Evolutionary conservation across 1,140 invertebrate genomes (phyloP).

Genomic region (Pararge aegeria): DNA sequence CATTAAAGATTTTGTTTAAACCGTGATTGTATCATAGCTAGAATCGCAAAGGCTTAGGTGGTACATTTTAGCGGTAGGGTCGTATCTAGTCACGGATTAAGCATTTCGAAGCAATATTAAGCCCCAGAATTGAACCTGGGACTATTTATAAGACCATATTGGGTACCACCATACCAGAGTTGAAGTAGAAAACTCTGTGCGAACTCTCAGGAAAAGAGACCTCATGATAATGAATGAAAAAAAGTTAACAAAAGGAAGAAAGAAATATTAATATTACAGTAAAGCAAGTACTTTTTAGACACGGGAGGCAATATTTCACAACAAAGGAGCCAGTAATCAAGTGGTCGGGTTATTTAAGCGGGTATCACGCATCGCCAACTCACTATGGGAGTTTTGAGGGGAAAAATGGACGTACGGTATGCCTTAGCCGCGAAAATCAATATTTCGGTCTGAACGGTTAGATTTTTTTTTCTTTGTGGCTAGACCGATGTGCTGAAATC

Average conservation of each 20-base stretch:
- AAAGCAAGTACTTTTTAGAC: constrained; percentile 15
- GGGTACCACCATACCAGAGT: no score
- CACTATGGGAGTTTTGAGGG: constrained; percentile 15
- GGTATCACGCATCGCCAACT: constrained; percentile 21
- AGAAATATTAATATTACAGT: constrained; percentile 13
- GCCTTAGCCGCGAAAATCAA: constrained; percentile 17
- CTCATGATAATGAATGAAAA: background rate
- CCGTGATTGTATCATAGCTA: no score
- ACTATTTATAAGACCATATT: no score
- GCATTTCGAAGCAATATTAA: no score
- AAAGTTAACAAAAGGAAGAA: constrained; percentile 3
- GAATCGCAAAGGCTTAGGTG: no score
- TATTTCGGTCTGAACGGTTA: constrained; percentile 4
- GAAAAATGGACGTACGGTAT: constrained; percentile 17
- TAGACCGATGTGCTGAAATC: background rate
- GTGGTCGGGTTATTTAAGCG: constrained; percentile 22
- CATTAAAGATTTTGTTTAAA: no score
- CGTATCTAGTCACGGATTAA: no score
- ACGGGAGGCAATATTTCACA: constrained; percentile 8
- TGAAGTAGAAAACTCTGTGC: no score
- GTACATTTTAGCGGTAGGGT: no score
- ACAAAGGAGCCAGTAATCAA: constrained; percentile 14
- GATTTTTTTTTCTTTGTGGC: background rate
- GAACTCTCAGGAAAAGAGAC: background rate
- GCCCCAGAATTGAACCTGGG: no score